Evolutionary conservation across 2,797 vertebrate species (phyloP), one percentile per base, ranked within the genome.

Genomic region (Lutjanus argentimaculatus): DNA sequence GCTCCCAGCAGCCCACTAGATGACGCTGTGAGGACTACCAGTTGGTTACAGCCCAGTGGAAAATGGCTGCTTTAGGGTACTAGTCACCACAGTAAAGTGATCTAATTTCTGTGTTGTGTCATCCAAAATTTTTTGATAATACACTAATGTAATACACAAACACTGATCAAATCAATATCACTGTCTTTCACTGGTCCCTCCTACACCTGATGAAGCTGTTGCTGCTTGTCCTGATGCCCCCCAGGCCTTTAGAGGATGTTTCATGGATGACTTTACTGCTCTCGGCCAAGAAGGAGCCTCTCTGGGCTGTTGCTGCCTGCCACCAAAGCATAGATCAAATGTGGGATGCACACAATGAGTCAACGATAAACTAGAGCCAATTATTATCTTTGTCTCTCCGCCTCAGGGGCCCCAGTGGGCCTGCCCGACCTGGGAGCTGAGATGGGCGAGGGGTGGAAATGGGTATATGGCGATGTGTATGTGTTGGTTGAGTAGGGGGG

Each of bases 301-400:
- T 87, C 73, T 75, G 56, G 83, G 65, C 74, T 30, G 77, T 70
- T 69, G 82, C 77, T 64, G 75, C 72, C 74, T 52, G 79, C 85
- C 83, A 65, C 82, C 70, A 36, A 84, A 71, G 73, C 16, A 71
- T 9, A 79, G 85, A 89, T 86, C 86, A 90, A 89, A 81, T 79
- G 51, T 48, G 75, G 62, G 88, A 81, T 75, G 74, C 62, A 11
- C 78, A 79, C 85, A 72, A 76, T 22, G 71, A 82, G 80, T 72
- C 75, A 11, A 69, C 79, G 53, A 91, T 91, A 59, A 93, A 92
- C 91, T 73, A 52, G 55, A 86, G 91, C 88, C 92, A 91, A 88
- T 93, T 92, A 93, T 82, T 89, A 81, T 90, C 86, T 85, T 84
- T 88, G 82, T 90, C 76, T 86, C 62, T 78, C 67, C 0, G 36